Evolutionary conservation across 2,888 invertebrate genomes (phyloP), one percentile per base, ranked within the genome.

Genomic region (Oscheius sp.): DNA sequence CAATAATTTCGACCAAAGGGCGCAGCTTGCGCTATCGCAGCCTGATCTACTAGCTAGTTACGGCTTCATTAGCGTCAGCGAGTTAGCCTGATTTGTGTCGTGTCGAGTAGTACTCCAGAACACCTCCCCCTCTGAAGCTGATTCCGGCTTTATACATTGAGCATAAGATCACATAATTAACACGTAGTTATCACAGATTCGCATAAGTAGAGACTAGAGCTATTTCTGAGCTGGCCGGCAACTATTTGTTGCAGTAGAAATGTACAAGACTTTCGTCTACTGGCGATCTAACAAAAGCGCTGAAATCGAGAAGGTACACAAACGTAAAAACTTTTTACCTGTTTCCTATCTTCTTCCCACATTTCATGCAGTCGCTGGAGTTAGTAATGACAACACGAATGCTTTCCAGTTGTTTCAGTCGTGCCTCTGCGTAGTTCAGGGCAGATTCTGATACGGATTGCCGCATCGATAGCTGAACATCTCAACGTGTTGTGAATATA

Each of bases 271-370:
- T 94, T 2, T 95, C 96, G 90, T 94, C 94, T 1, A 77, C 53
- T 13, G 96, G 95, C 90, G 94, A 95, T 62, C 96, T 92, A 5
- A 96, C 95, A 90, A 97, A 95, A 35, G 96, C 96, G 91, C 95
- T 94, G 90, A 80, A 92, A 88, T 73, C 2, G 1, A 10, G 48
- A 13, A 37, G 47, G 42, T 29, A 13, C 5, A 59, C 48, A 50
- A 42, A 48, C 42, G n/a, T 13, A 47, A 10, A 53, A 42, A 76
- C 79, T 42, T 42, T 42, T 42, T 89, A 94, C 94, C 94, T 95
- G 91, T 94, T 95, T 29, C 94, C 94, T 90, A 98, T 96, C 73
- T 95, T 92, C 89, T 97, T 97, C 89, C 94, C 94, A 90, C 98
- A 98, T 1, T 94, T 94, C 0, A 93, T 93, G 90, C 98, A 98